These are phyloP conservation scores for Astatotilapia flaviijosephi DNA, from an alignment of 2,113 vertebrate genomes.

Conservation along the genomic window DNA sequence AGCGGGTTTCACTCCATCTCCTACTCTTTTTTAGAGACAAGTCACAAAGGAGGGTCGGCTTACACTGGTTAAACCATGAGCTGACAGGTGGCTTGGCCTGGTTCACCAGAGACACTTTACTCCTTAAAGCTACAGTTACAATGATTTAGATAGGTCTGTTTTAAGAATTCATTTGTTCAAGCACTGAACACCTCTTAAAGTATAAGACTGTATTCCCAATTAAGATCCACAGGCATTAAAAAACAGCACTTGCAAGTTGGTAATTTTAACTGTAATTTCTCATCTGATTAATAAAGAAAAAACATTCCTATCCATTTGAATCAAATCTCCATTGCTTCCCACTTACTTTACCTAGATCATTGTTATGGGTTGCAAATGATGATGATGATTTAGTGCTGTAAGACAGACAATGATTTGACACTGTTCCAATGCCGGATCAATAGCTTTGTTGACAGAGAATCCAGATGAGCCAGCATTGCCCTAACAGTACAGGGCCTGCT, in stretches of 20 bases:
- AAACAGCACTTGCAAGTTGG: not conserved
- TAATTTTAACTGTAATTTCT: not conserved
- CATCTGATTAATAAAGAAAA: not conserved
- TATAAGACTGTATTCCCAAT: not conserved
- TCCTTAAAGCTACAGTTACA: not conserved
- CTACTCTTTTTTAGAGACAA: not conserved
- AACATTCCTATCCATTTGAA: not conserved
- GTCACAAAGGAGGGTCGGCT: not conserved
- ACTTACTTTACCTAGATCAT: not conserved
- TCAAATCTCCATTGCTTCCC: not conserved
- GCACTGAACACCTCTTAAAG: not conserved
- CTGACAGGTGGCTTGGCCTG: not conserved
- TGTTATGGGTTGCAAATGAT: not conserved
- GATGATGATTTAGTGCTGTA: not conserved
- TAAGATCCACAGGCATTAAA: not conserved
- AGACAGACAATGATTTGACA: slow-evolving; percentile 16
- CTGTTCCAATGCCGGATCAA: slow-evolving; percentile 15
- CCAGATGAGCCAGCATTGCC: slow-evolving; percentile 21
- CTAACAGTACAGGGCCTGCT: not conserved
- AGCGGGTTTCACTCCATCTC: not conserved
- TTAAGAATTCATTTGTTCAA: not conserved
- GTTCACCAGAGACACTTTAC: not conserved
- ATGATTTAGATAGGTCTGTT: fast-evolving
- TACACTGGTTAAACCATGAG: not conserved
- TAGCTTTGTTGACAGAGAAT: slow-evolving; percentile 20